Conservation (phyloP, 2,888 invertebrate species). For the Eupithecia dodoneata region DNA sequence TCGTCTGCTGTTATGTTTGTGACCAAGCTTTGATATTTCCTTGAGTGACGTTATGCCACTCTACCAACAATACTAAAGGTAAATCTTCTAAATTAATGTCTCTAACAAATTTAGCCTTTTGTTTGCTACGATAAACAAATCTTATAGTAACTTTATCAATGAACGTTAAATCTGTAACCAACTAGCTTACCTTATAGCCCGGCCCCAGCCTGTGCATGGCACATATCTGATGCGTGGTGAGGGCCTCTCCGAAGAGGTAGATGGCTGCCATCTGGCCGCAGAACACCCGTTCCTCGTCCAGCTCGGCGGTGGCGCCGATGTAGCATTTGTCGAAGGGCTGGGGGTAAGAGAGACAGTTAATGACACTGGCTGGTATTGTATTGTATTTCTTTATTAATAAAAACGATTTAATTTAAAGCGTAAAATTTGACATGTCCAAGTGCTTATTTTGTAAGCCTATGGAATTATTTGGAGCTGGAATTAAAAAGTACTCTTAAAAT, state of each 20-base stretch:
- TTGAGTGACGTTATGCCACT: background rate
- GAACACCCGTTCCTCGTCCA: slow-evolving; percentile 98
- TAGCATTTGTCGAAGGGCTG: slow-evolving; percentile 99
- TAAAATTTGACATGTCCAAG: too few relatives aligned
- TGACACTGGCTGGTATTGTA: background rate
- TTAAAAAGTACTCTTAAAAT: background rate
- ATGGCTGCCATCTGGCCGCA: slow-evolving; percentile 99
- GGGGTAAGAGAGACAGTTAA: slow-evolving; percentile 41
- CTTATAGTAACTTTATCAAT: background rate
- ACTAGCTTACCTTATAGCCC: slow-evolving; percentile 94
- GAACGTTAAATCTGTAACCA: background rate
- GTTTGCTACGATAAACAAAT: background rate
- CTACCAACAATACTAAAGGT: background rate
- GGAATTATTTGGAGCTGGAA: background rate
- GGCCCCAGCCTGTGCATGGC: slow-evolving; percentile 99
- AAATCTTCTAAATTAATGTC: background rate
- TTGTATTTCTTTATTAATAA: too few relatives aligned
- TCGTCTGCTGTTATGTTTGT: background rate
- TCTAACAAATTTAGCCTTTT: background rate
- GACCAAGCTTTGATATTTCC: background rate
- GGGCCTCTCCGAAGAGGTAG: slow-evolving; percentile 98
- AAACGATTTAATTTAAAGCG: too few relatives aligned
- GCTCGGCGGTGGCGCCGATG: slow-evolving; percentile 98
- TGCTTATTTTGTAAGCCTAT: too few relatives aligned
- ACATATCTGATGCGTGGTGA: slow-evolving; percentile 98